These are phyloP conservation scores for Drosophila sordidula DNA, from an alignment of 2,888 invertebrate genomes.

Conservation along the genomic window DNA sequence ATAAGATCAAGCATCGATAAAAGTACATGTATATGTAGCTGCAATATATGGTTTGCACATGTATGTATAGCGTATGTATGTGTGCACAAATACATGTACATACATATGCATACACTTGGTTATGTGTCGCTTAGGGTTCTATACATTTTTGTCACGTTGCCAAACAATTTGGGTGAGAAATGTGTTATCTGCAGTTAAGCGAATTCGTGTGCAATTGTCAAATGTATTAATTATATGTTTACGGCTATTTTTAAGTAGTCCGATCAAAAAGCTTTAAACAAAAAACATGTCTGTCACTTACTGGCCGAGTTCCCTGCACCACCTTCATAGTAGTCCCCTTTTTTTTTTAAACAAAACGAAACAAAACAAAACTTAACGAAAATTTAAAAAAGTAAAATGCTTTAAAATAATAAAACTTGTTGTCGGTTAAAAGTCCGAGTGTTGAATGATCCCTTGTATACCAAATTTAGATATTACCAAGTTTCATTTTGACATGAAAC, in stretches of 20 bases:
- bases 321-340: neutral
- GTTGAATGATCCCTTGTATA: no score
- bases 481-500: no score
- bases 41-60: neutral
- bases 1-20: no score
- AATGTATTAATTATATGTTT: conserved; percentile 20
- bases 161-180: conserved; percentile 45
- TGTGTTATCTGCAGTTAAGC: conserved; percentile 24
- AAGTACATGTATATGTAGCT: no score
- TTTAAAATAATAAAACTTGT: neutral
- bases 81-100: neutral
- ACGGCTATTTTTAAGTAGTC: neutral
- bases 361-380: neutral
- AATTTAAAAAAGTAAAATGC: no score
- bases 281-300: neutral
- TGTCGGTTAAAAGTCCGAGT: no score
- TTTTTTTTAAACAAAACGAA: neutral
- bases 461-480: no score
- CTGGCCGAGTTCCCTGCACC: neutral
- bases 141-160: conserved; percentile 64
- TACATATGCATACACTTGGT: neutral
- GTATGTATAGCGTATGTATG: neutral
- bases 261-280: neutral
- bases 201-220: conserved; percentile 38
- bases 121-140: conserved; percentile 24